Percentiles rank a stretch among this genome's conserved stretches.
These are phyloP conservation scores for Perca flavescens DNA, from an alignment of 2,113 vertebrate genomes.

Conservation along the genomic window DNA sequence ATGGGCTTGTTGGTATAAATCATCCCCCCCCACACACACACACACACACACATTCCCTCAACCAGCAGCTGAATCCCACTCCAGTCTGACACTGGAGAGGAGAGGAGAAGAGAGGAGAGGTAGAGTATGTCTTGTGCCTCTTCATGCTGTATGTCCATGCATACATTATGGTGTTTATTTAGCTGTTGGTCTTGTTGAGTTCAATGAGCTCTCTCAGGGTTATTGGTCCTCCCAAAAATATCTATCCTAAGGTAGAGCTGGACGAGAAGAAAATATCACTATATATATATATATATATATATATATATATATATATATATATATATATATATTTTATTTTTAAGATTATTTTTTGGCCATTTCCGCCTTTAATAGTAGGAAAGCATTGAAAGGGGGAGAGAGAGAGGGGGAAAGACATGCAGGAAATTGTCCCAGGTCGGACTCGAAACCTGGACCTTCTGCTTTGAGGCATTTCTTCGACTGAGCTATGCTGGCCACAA, in stretches of 20 bases:
- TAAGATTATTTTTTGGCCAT: too few species aligned
- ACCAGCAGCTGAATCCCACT: slow-evolving; percentile 17
- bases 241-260: background rate
- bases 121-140: slow-evolving; percentile 10
- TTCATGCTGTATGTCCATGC: slow-evolving; percentile 25
- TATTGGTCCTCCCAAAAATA: slow-evolving; percentile 5
- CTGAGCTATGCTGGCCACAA: too few species aligned
- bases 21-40: background rate
- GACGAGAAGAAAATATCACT: too few species aligned
- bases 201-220: slow-evolving; percentile 20
- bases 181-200: background rate
- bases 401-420: too few species aligned
- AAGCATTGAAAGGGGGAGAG: too few species aligned
- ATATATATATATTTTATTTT: too few species aligned
- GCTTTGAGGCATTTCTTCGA: too few species aligned
- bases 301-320: too few species aligned
- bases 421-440: too few species aligned
- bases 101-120: slow-evolving; percentile 9
- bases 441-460: too few species aligned
- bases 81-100: slow-evolving; percentile 7
- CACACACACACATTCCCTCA: background rate
- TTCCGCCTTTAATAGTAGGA: too few species aligned
- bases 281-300: too few species aligned
- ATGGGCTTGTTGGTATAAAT: slow-evolving; percentile 46
- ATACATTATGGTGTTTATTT: slow-evolving; percentile 34